Evolutionary conservation across 2,113 vertebrate genomes (phyloP).

Genomic region (Henicopernis longicauda): DNA sequence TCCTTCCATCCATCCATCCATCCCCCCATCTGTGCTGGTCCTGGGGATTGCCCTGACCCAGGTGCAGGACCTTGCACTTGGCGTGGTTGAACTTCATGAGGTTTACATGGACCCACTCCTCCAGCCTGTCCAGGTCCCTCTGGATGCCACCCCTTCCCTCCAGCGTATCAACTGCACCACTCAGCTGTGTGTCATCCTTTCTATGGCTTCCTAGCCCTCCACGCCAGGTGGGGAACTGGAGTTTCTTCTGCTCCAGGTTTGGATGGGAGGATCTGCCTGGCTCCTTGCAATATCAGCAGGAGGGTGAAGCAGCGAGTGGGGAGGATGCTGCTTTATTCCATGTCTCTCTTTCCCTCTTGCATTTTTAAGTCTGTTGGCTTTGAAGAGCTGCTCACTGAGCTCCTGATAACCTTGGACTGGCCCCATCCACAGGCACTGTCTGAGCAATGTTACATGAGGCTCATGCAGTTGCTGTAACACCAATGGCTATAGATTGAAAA

Average conservation of each 20-base stretch:
- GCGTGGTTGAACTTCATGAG: not conserved
- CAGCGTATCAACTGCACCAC: rapidly evolving
- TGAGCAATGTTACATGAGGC: not conserved
- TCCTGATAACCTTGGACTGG: not conserved
- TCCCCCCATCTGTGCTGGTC: not conserved
- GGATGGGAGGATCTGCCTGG: not conserved
- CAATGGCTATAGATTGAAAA: not conserved
- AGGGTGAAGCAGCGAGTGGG: not conserved
- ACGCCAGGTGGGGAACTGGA: not conserved
- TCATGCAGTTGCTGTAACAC: not conserved
- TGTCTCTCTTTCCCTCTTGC: not conserved
- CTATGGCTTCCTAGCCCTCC: not conserved
- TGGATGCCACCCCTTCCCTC: not conserved
- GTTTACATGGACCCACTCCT: not conserved
- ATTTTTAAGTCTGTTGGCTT: not conserved
- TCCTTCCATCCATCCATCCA: not conserved
- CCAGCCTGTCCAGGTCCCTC: not conserved
- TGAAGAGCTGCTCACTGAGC: not conserved
- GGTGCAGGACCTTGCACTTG: not conserved
- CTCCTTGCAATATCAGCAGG: not conserved
- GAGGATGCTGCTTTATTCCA: not conserved
- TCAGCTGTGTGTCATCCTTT: not conserved
- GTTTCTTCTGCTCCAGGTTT: not conserved
- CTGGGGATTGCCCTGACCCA: no score
- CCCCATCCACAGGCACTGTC: not conserved